Conservation (phyloP, 1,140 invertebrate species). For the Listronotus bonariensis region DNA sequence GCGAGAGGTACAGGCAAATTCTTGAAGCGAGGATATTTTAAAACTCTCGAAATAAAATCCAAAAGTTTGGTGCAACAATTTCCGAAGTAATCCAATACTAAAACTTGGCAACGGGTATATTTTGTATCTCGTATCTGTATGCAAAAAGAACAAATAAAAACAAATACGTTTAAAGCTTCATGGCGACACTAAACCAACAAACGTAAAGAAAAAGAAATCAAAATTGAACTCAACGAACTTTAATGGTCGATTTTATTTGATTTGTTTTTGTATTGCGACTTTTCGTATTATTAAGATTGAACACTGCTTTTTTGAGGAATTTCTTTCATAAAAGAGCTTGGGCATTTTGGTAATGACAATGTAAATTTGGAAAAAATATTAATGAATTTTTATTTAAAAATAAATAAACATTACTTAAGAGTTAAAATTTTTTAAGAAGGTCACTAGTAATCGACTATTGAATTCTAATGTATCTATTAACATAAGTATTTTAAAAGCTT, state of each 20-base stretch:
- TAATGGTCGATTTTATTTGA: constrained; percentile 22
- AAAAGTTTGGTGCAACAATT: constrained; percentile 39
- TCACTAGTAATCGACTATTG: no score
- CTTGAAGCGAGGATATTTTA: constrained; percentile 16
- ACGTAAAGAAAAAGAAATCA: constrained; percentile 26
- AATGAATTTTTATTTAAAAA: no score
- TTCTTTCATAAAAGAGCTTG: no score
- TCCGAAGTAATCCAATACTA: constrained; percentile 38
- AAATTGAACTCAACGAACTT: constrained; percentile 26
- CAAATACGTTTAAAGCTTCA: constrained; percentile 31
- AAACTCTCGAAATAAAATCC: constrained; percentile 35
- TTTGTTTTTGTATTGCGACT: constrained; percentile 16
- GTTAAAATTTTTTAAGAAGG: no score
- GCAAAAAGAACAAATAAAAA: constrained; percentile 28
- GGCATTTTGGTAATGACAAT: no score
- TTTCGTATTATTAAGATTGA: constrained; percentile 14
- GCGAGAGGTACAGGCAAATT: constrained; percentile 1
- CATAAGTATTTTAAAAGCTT: no score
- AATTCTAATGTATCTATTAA: no score
- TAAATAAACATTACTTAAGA: no score
- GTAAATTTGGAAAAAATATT: no score
- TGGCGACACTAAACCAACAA: constrained; percentile 33
- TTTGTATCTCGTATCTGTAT: constrained; percentile 24
- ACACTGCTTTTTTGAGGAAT: no score
- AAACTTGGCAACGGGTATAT: constrained; percentile 34